Base-by-base conservation (phyloP, 2,113 vertebrate species). In the Myiozetetes cayanensis region DNA sequence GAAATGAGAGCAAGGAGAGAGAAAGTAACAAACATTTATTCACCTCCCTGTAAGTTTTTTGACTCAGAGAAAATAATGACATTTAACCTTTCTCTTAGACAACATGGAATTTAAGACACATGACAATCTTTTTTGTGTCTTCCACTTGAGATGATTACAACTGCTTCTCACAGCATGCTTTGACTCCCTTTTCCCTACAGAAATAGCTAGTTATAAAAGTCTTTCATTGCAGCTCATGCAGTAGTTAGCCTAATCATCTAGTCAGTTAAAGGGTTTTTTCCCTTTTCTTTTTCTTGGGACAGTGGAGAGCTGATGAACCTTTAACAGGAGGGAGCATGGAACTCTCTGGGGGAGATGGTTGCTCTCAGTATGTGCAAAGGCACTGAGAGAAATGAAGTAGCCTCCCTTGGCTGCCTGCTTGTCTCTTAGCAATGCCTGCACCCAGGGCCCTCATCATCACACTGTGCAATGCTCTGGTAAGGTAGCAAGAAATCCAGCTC, bases 11-110 rank as follows among this genome's bases (percentile, higher is more conserved):
- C 33, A 81, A 94, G 53, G 50, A 92, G 39, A 89, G 30, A 75
- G 71, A 95, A 93, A 95, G 59, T 35, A 94, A 89, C n/a, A 92
- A 92, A 80, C 11, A 72, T 90, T 89, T 92, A 75, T 94, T 93
- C 80, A 59, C 77, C 85, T 89, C 83, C 72, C 49, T 49, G 10
- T 76, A 93, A 77, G 30, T 46, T 92, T 90, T 61, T 79, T 65
- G 22, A 90, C 67, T 92, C 83, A 94, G 90, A 95, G 87, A 77
- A 94, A 94, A 94, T 81, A 91, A 67, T 6, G 61, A 49, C 63
- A 35, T 85, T 75, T 95, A 74, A 87, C 82, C 83, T 94, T 95
- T 73, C 37, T 58, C 72, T 93, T 77, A 85, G 49, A 87, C 80
- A 95, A 82, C 59, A 66, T 31, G 27, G 63, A 90, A 87, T 87